phyloP scores from a whole-genome alignment of 2,113 vertebrate species.

The Morone saxatilis region DNA sequence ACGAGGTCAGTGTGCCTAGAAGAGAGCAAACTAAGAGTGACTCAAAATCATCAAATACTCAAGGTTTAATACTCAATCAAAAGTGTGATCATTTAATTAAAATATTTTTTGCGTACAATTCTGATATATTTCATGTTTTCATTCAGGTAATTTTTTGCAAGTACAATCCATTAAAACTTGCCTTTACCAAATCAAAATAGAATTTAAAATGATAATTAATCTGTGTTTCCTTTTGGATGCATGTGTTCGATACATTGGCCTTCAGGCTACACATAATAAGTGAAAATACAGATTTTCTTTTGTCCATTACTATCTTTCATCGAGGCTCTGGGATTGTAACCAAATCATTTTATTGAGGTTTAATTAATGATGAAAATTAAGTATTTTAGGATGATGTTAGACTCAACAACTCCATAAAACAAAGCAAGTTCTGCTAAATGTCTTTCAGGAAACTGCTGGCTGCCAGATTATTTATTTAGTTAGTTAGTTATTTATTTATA shows the following conservation, averaged over 20 bases:
- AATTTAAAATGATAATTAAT: background rate
- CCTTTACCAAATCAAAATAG: background rate
- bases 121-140: background rate
- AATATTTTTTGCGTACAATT: background rate
- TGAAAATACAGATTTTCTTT: background rate
- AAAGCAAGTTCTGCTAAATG: background rate
- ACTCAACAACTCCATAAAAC: background rate
- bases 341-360: background rate
- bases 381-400: background rate
- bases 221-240: background rate
- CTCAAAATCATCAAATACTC: background rate
- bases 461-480: background rate
- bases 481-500: background rate
- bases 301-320: background rate
- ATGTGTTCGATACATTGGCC: background rate
- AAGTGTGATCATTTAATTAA: background rate
- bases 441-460: background rate
- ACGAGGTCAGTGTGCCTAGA: constrained; percentile 18
- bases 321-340: background rate
- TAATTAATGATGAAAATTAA: background rate
- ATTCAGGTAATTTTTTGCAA: background rate
- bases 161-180: background rate
- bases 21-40: background rate
- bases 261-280: background rate
- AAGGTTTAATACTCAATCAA: background rate